Evolutionary conservation across 2,113 vertebrate genomes (phyloP).

Genomic region (Melanostigma gelatinosum): DNA sequence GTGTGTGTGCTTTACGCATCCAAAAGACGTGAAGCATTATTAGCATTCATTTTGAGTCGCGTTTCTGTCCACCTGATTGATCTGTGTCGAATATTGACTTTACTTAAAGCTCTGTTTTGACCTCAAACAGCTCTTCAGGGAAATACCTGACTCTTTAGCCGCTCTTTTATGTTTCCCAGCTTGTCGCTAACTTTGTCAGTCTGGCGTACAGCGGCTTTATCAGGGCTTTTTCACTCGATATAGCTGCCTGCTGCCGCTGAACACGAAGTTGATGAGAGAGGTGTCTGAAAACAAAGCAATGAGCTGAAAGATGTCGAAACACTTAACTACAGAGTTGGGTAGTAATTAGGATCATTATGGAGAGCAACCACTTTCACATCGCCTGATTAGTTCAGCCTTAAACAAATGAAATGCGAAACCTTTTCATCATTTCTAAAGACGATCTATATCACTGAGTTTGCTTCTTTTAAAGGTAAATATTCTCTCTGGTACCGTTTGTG

Average conservation of each 20-base stretch:
- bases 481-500: background rate
- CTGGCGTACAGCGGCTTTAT: background rate
- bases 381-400: background rate
- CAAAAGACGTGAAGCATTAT: background rate
- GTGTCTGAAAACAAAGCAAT: constrained; percentile 5
- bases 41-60: background rate
- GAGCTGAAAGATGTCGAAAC: background rate
- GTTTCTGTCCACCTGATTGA: constrained; percentile 1
- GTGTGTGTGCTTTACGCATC: background rate
- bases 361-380: background rate
- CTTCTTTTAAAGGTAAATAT: background rate
- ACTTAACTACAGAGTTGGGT: background rate
- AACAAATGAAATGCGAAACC: background rate
- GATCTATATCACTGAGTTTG: background rate
- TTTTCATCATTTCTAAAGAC: background rate
- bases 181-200: background rate
- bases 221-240: background rate
- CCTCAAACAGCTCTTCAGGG: background rate
- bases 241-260: background rate
- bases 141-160: background rate
- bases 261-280: background rate
- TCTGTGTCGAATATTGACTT: background rate
- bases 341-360: background rate
- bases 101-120: background rate
- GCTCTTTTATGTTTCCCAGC: background rate